Evolutionary conservation across 2,797 vertebrate genomes (phyloP).

Genomic region (Mormyrus proboscirostris): DNA sequence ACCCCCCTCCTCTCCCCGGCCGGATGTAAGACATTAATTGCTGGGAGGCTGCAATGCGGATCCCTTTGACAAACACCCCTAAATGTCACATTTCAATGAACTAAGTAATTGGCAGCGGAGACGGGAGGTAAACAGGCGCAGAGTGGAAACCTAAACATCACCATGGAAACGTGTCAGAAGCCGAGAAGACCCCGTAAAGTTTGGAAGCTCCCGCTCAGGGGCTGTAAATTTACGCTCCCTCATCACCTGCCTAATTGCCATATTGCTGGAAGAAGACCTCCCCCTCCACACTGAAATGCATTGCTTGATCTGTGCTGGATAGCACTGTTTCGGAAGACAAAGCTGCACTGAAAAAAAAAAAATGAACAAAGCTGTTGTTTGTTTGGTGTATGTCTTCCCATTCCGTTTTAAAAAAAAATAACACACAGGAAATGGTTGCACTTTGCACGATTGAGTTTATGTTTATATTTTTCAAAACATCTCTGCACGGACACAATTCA

Average conservation of each 20-base stretch:
- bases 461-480: not conserved
- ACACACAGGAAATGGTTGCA: not conserved
- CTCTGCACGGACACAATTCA: not conserved
- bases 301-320: not conserved
- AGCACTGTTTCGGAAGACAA: not conserved
- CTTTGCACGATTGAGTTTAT: not conserved
- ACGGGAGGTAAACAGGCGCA: slow-evolving; percentile 39
- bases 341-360: not conserved
- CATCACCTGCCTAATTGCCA: not conserved
- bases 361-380: not conserved
- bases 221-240: not conserved
- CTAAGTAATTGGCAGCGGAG: slow-evolving; percentile 55
- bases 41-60: slow-evolving; percentile 37
- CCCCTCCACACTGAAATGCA: not conserved
- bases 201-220: not conserved
- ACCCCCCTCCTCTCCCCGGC: not conserved
- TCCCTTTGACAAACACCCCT: slow-evolving; percentile 37
- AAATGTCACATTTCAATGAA: slow-evolving; percentile 47
- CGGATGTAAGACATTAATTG: slow-evolving; percentile 45
- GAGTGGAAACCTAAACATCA: slow-evolving; percentile 29
- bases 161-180: slow-evolving; percentile 31
- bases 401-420: not conserved
- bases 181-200: not conserved
- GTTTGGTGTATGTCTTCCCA: not conserved
- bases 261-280: not conserved